phyloP scores from a whole-genome alignment of 2,113 vertebrate species.

The Climacteris rufus region DNA sequence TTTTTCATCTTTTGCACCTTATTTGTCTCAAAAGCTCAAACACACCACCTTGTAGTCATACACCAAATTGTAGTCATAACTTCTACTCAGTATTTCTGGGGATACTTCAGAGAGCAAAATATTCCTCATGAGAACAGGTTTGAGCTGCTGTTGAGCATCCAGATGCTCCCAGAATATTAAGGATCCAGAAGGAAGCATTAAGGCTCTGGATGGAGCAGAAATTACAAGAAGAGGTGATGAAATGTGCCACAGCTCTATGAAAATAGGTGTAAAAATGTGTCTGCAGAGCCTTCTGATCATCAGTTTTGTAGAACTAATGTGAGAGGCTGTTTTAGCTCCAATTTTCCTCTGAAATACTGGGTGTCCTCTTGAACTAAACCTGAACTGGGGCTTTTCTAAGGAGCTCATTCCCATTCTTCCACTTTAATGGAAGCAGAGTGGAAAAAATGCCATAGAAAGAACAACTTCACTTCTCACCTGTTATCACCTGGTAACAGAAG shows the following conservation, averaged over 20 bases:
- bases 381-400: not conserved
- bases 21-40: not conserved
- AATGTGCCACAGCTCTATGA: not conserved
- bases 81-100: not conserved
- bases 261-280: not conserved
- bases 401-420: not conserved
- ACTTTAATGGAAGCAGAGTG: not conserved
- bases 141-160: not conserved
- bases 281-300: not conserved
- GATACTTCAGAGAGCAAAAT: not conserved
- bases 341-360: not conserved
- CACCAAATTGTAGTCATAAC: not conserved
- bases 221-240: not conserved
- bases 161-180: not conserved
- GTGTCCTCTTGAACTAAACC: not conserved
- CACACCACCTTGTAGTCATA: too few relatives aligned
- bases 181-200: not conserved
- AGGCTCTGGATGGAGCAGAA: not conserved
- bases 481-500: not conserved
- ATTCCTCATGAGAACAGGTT: not conserved
- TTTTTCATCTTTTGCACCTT: not conserved
- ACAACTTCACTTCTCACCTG: fast-evolving
- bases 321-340: not conserved
- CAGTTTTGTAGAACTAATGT: not conserved
- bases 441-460: not conserved